A percentile compares a stretch with the other conserved stretches of the same genome.
Conservation (phyloP, 2,888 invertebrate genomes). For the Drosophila stalkeri region DNA sequence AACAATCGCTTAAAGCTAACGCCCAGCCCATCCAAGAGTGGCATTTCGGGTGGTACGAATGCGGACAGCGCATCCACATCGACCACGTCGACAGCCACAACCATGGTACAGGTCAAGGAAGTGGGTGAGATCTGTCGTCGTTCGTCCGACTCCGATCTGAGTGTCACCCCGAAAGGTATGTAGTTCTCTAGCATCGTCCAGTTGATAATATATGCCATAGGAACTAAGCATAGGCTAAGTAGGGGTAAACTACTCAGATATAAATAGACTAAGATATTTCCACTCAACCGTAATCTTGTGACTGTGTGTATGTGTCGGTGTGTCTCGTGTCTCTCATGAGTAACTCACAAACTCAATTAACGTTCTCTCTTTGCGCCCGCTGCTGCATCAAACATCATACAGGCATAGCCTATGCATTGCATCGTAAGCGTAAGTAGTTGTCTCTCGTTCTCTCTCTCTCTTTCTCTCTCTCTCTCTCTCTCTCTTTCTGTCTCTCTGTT, state of each 20-base stretch:
- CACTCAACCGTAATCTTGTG: constrained; percentile 5
- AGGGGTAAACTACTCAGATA: constrained; percentile 4
- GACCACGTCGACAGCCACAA: constrained; percentile 86
- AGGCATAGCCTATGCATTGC: constrained; percentile 69
- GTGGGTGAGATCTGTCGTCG: constrained; percentile 89
- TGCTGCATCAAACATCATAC: constrained; percentile 53
- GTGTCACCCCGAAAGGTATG: constrained; percentile 96
- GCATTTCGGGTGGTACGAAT: constrained; percentile 63
- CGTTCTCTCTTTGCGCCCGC: constrained; percentile 72
- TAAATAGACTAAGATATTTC: not conserved
- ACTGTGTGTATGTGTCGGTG: constrained; percentile 21
- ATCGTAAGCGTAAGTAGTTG: constrained; percentile 83
- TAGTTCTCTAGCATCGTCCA: constrained; percentile 16
- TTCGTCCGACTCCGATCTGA: constrained; percentile 97
- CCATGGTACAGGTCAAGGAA: constrained; percentile 82
- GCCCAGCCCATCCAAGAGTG: constrained; percentile 87
- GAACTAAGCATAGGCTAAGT: constrained; percentile 34
- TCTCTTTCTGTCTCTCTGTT: constrained; percentile 25
- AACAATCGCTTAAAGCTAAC: constrained; percentile 86
- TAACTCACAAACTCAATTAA: constrained; percentile 67
- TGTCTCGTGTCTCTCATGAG: constrained; percentile 32
- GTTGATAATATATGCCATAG: constrained; percentile 6
- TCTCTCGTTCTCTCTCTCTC: constrained; percentile 25
- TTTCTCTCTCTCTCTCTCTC: constrained; percentile 29
- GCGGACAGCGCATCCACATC: constrained; percentile 83